Evolutionary conservation across 2,797 vertebrate genomes (phyloP), one percentile per base, ranked within the genome.

Genomic region (Tapera naevia): DNA sequence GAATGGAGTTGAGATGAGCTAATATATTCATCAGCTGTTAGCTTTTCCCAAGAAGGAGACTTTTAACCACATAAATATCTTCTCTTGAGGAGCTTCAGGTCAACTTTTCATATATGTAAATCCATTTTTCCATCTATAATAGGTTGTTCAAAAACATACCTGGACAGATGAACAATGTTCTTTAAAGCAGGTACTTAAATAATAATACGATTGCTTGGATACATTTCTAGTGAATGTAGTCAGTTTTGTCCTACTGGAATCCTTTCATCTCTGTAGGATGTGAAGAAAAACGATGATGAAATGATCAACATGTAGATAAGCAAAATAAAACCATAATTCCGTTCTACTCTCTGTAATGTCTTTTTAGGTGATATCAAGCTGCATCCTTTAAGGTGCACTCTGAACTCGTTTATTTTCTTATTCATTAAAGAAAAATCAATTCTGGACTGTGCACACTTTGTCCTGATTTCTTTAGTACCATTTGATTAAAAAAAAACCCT

Each of bases 11-110:
- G 50, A 86, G 48, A 69, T 83, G 78, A 83, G 10, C 30, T 72
- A 72, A 86, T 89, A 48, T 54, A 93, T 94, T 94, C 62, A 60
- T 96, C 89, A 94, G 35, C 66, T 90, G 51, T 79, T 93, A 84
- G 54, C 54, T 88, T 86, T 21, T 83, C 37, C 22, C 1, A 2
- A 80, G 51, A 80, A 71, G 24, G 75, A 74, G 66, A 51, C 41
- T 88, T 93, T 92, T 91, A 92, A 90, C 73, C 46, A 58, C 51
- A 17, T 79, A 83, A 37, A 45, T 54, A 39, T 41, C 37, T 78
- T 89, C 33, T 89, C 30, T 51, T n/a, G 28, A 50, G 14, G 37
- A 39, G 15, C 25, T 74, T 78, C 28, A 10, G 27, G 27, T 61
- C 62, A 91, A 25, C 7, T 9, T 2, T 64, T 78, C 39, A 28